phyloP scores from a whole-genome alignment of 2,113 vertebrate species.

The Calypte anna region DNA sequence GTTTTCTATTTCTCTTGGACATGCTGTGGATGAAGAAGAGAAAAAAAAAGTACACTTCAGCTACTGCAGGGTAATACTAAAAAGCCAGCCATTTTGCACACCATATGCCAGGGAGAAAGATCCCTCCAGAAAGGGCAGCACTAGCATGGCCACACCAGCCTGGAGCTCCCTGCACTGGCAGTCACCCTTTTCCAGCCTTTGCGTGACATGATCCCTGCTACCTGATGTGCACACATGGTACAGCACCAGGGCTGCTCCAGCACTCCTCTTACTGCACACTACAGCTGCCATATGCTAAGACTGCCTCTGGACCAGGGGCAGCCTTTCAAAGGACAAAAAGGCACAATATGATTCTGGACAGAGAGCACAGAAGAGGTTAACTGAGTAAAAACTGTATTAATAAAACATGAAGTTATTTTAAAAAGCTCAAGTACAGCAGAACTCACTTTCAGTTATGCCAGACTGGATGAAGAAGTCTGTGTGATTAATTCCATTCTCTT shows the following conservation, averaged over 20 bases:
- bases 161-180: not conserved
- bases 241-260: not conserved
- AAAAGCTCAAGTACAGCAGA: slow-evolving; percentile 50
- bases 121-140: not conserved
- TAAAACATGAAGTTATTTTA: slow-evolving; percentile 58
- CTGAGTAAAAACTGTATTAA: slow-evolving; percentile 15
- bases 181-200: not conserved
- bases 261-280: not conserved
- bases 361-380: slow-evolving; percentile 10
- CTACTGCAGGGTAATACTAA: not conserved
- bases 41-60: not conserved
- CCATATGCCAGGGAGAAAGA: not conserved
- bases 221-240: rapidly evolving
- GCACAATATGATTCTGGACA: not conserved
- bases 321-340: not conserved
- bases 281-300: not conserved
- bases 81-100: not conserved
- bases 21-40: not conserved
- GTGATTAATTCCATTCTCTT: slow-evolving; percentile 68
- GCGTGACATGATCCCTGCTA: rapidly evolving
- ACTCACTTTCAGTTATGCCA: slow-evolving; percentile 60
- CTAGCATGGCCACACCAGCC: not conserved
- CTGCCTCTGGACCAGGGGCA: rapidly evolving
- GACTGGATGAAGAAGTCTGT: slow-evolving; percentile 67
- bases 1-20: not conserved